These are phyloP conservation scores for Margarornis squamiger DNA, from an alignment of 2,797 vertebrate species.

Conservation along the genomic window DNA sequence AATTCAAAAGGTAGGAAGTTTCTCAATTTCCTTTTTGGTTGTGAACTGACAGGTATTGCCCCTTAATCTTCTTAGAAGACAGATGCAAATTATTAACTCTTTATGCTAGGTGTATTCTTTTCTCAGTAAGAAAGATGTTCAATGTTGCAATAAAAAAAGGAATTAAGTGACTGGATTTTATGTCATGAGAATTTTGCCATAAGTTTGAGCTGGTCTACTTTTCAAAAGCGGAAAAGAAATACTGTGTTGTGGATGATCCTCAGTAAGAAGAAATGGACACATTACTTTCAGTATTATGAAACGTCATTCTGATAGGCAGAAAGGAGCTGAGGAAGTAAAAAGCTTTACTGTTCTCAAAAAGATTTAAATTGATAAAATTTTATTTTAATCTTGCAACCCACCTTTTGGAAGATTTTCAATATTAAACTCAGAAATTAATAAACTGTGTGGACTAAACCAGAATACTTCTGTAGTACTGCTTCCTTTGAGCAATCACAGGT, in stretches of 20 bases:
- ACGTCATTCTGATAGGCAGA: not conserved
- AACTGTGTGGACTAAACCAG: not conserved
- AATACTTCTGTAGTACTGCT: not conserved
- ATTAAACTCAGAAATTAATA: not conserved
- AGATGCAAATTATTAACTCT: not conserved
- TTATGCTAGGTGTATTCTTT: not conserved
- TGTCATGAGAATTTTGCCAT: not conserved
- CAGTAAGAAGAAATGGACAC: not conserved
- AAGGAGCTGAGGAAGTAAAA: not conserved
- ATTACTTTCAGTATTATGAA: not conserved
- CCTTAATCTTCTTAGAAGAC: not conserved
- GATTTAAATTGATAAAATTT: not conserved
- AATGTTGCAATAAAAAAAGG: not conserved
- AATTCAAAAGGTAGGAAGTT: not conserved
- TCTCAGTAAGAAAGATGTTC: not conserved
- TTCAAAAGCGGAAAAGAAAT: not conserved
- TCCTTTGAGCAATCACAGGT: rapidly evolving
- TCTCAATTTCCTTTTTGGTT: not conserved
- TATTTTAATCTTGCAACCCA: not conserved
- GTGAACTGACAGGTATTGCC: not conserved
- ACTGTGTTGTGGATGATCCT: not conserved
- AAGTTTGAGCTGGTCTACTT: not conserved
- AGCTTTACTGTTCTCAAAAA: not conserved
- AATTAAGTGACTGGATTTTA: not conserved
- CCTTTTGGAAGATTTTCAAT: not conserved